Evolutionary conservation across 2,888 invertebrate species (phyloP), one percentile per base, ranked within the genome.

Genomic region (Coelogynopora nodosa): DNA sequence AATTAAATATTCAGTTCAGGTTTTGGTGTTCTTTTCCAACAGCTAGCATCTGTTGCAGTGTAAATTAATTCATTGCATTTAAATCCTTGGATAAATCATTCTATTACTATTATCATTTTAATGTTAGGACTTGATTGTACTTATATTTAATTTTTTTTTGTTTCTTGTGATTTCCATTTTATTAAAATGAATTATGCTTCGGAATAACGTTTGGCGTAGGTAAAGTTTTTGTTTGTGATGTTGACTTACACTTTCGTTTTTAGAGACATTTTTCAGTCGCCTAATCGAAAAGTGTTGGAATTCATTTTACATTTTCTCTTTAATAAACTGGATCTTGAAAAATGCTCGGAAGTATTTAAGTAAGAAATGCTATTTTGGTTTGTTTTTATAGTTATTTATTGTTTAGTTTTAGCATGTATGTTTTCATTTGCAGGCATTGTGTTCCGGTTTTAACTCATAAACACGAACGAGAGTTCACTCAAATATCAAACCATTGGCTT

Each of bases 281-380:
- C 74, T 26, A 74, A 74, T 74, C 74, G 74, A 23, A 74, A 74
- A 74, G 74, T 74, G 5, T 74, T 74, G 74, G 74, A 74, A 26
- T 74, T 74, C 23, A 74, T 74, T 13, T 23, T 74, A 13, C 23
- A 74, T 26, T 74, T 74, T 26, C 74, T 74, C 23, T 74, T 74
- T 74, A 26, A 74, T 2, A 5, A 74, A 26, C 74, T 74, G 18
- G 23, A 74, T 26, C 74, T 13, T 74, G 23, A 74, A 26, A 74
- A 74, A 26, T 74, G 23, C 23, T n/a, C 18, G 23, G 74, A 74
- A 23, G 10, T 13, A 23, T 74, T 74, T 74, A 74, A 74, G 74
- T 74, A 23, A 74, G 74, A n/a, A 26, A 74, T 26, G 23, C 23
- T 2, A 5, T 13, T 23, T 74, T 74, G 5, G 5, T 18, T 49